Base-by-base conservation (phyloP, 2,888 invertebrate genomes). In the Iselma pallidipennis region DNA sequence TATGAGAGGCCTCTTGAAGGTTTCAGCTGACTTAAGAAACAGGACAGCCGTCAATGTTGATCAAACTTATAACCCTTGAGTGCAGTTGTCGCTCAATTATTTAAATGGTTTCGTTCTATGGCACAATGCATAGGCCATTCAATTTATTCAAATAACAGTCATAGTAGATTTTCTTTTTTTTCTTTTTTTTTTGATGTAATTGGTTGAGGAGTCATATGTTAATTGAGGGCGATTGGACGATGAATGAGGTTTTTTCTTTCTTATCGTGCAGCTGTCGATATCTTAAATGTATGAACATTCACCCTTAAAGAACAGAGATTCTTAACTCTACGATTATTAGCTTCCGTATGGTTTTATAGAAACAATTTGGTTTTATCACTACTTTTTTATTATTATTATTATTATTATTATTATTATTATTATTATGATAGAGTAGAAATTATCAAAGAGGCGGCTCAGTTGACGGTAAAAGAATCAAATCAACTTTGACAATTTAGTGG, bases 81-180 rank as follows among this genome's bases (percentile, higher is more conserved):
- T 54, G 48, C 57, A 53, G 31, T 56, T 52, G 55, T 54, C 19
- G 50, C 61, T 50, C 57, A 57, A 57, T 61, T 59, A 62, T 55
- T 55, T 58, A 59, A 62, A 58, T 50, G 50, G 51, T 33, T 45
- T 59, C 31, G 52, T 29, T 29, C 10, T 37, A 37, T 49, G 51
- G 60, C 28, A n/a, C n/a, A 45, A 48, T 69, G 67, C 71, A 71
- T 73, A 70, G 70, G 70, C 65, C 63, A 65, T 67, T 67, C 71
- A 73, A 72, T 73, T n/a, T 74, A 74, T 74, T 74, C 71, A 74
- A 73, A 74, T 71, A 69, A 71, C 71, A 66, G 69, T 61, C 62
- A 64, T 63, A 65, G 69, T 70, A 66, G 63, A 55, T 67, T n/a
- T n/a, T n/a, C 2, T 2, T 16, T 16, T 16, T 37, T 37, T 37